Evolutionary conservation across 2,113 vertebrate species (phyloP), one percentile per base, ranked within the genome.

Genomic region (Pseudorhombus dupliciocellatus): DNA sequence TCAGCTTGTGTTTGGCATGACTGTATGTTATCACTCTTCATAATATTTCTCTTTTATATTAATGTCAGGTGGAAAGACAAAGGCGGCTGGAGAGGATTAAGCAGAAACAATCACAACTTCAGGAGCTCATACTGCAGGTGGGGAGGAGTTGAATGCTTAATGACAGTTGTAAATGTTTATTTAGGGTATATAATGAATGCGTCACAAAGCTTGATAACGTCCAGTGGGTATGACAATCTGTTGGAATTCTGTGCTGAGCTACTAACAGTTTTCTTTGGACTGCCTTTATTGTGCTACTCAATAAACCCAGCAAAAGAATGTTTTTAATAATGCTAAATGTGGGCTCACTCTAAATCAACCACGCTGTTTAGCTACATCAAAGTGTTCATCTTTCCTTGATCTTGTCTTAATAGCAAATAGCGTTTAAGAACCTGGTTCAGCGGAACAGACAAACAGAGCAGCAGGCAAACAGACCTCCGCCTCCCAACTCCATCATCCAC

Each of bases 61-160:
- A 31, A 48, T 37, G 89, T 58, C 65, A 98, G 97, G 96, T 98
- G 88, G 97, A 99, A 87, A 95, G 96, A 87, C 96, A 98, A 92
- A 93, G 95, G 84, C 93, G 97, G 72, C 94, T 99, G 82, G 97
- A 99, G 87, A 94, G 96, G 89, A 99, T 99, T 94, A 99, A 98
- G 67, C 98, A 99, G 92, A 99, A 99, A 92, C 98, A 99, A 81
- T 97, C 97, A 15, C 98, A 99, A 58, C 96, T 99, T 70, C 97
- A 99, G 88, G 98, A 99, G 88, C 96, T 99, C 73, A 98, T 99
- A 90, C 93, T 99, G 88, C 98, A 99, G 98, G 98, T 98, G 87
- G 46, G 80, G 57, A 61, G 65, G 18, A 64, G 20, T 25, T 5
- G 11, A 37, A 9, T 26, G 37, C 9, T 21, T 34, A 5, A 34